phyloP scores from a whole-genome alignment of 2,888 invertebrate genomes.

The Dorcus parallelipipedus region DNA sequence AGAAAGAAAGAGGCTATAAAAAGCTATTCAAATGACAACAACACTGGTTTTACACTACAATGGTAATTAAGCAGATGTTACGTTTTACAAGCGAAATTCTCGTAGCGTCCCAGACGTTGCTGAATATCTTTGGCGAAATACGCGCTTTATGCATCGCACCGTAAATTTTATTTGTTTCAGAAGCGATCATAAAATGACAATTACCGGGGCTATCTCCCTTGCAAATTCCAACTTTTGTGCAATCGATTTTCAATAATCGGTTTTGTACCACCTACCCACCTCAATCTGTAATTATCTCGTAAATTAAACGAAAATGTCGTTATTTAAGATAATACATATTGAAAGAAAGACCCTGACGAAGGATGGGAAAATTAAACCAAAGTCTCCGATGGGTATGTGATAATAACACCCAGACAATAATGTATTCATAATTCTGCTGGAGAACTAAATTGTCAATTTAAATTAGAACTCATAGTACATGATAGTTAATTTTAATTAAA shows the following conservation, averaged over 20 bases:
- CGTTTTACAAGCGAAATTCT: no score
- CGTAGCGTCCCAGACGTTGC: no score
- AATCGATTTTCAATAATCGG: conserved; percentile 1
- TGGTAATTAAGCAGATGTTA: no score
- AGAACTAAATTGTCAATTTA: conserved; percentile 12
- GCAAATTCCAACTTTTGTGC: background rate
- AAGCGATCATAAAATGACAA: background rate
- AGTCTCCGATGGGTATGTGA: no score
- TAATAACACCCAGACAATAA: background rate
- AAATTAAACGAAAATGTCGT: conserved; percentile 1
- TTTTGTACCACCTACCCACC: background rate
- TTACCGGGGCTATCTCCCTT: background rate
- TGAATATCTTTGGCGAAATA: background rate
- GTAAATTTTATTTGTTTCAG: background rate
- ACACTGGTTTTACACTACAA: no score
- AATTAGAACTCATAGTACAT: conserved; percentile 6
- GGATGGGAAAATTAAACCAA: no score
- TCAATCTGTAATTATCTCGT: background rate
- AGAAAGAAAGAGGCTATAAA: no score
- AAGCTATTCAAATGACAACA: no score
- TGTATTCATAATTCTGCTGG: conserved; percentile 2
- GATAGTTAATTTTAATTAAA: conserved; percentile 18
- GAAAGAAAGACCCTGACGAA: no score
- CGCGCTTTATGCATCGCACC: background rate
- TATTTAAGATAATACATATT: background rate